A percentile compares a stretch with the other conserved stretches of the same genome.
Evolutionary conservation across 2,113 vertebrate species (phyloP).

Genomic region (Nothoprocta perdicaria): DNA sequence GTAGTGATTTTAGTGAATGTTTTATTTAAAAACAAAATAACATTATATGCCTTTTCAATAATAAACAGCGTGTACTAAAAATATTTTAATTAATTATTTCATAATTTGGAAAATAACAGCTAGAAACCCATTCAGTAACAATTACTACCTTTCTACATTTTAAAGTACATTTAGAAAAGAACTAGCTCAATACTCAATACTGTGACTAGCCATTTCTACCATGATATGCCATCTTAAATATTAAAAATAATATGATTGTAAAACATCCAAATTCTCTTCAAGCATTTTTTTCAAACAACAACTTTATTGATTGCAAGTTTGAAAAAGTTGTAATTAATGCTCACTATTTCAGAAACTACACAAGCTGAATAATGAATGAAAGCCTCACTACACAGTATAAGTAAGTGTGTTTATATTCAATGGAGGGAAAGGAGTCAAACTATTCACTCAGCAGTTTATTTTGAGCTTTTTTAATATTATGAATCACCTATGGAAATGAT

Average conservation of each 20-base stretch:
- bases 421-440: neutral
- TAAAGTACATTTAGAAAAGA: neutral
- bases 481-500: neutral
- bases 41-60: neutral
- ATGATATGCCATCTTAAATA: neutral
- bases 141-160: too few relatives aligned
- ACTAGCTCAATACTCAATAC: neutral
- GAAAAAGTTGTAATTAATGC: neutral
- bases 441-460: neutral
- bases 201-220: neutral
- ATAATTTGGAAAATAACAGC: neutral
- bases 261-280: neutral
- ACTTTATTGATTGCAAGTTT: neutral
- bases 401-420: neutral
- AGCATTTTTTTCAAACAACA: neutral
- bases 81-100: neutral
- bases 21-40: constrained; percentile 44
- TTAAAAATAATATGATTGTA: neutral
- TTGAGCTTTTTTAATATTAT: neutral
- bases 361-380: neutral
- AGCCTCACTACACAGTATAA: neutral
- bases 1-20: neutral
- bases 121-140: neutral
- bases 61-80: neutral
- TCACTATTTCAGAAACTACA: neutral